A percentile compares a stretch with the other conserved stretches of the same genome.
Evolutionary conservation across 2,888 invertebrate species (phyloP).

Genomic region (Hermodice carunculata): DNA sequence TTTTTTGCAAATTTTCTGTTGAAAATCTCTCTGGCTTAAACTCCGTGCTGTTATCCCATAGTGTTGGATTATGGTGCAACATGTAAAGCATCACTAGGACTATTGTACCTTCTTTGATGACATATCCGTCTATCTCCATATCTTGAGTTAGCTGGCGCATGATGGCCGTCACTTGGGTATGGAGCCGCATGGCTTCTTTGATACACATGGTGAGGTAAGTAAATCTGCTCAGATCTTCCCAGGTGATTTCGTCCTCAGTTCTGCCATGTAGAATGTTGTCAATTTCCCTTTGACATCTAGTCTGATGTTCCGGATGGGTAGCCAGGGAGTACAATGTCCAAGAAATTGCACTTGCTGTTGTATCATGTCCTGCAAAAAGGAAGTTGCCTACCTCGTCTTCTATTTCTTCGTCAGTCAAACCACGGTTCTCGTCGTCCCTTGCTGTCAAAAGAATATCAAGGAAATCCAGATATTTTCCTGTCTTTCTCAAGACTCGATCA

Average conservation of each 20-base stretch:
- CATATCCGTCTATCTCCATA: conserved; percentile 42
- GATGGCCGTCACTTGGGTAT: conserved; percentile 50
- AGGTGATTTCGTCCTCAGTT: conserved; percentile 21
- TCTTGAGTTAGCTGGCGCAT: conserved; percentile 44
- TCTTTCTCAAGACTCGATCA: too few species aligned
- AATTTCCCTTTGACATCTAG: conserved; percentile 41
- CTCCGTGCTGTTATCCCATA: too few species aligned
- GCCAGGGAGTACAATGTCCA: conserved; percentile 48
- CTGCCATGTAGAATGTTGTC: conserved; percentile 32
- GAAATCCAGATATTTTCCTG: too few species aligned
- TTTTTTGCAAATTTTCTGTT: too few species aligned
- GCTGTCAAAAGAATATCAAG: too few species aligned
- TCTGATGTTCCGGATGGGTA: conserved; percentile 40
- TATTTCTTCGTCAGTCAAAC: too few species aligned
- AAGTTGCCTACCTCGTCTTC: too few species aligned
- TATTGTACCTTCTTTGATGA: conserved; percentile 41
- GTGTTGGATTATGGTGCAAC: conserved; percentile 48
- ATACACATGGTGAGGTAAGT: conserved; percentile 53
- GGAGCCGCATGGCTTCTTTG: conserved; percentile 51
- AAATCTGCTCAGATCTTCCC: conserved; percentile 47
- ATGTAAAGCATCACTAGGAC: conserved; percentile 47
- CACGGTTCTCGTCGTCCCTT: too few species aligned
- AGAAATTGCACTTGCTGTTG: conserved; percentile 49
- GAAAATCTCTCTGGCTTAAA: too few species aligned
- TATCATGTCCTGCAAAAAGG: conserved; percentile 58